phyloP scores from a whole-genome alignment of 2,888 invertebrate species.

The Mythimna impura region DNA sequence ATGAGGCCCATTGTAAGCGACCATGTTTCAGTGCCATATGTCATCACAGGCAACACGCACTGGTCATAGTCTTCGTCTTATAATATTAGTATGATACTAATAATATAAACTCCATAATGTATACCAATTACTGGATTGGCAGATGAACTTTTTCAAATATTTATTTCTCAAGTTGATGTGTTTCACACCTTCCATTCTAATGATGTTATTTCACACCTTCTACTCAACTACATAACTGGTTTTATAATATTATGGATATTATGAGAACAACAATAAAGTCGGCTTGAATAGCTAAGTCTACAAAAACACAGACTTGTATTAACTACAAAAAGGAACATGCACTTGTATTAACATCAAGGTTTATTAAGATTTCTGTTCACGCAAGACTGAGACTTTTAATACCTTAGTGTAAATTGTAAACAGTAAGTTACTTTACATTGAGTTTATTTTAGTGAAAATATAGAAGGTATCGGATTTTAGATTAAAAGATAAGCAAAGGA shows the following conservation, averaged over 20 bases:
- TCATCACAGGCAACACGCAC: too few relatives aligned
- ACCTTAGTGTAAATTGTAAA: slow-evolving; percentile 1
- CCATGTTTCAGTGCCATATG: too few relatives aligned
- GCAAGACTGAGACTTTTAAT: slow-evolving; percentile 14
- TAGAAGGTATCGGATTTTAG: not conserved
- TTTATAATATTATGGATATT: slow-evolving; percentile 1
- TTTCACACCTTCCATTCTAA: not conserved
- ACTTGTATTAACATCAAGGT: slow-evolving; percentile 15
- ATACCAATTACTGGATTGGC: not conserved
- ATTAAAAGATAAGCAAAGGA: not conserved
- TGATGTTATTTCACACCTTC: slow-evolving; percentile 4
- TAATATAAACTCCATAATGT: too few relatives aligned
- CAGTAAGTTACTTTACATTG: not conserved
- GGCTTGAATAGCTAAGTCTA: slow-evolving; percentile 1
- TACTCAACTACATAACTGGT: not conserved
- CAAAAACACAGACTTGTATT: not conserved
- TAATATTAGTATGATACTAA: too few relatives aligned
- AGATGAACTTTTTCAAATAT: slow-evolving; percentile 1
- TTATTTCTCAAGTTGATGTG: not conserved
- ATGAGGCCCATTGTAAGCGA: too few relatives aligned
- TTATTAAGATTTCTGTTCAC: slow-evolving; percentile 11
- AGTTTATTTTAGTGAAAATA: not conserved
- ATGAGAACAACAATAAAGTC: not conserved
- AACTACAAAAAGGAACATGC: slow-evolving; percentile 2
- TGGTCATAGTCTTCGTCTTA: too few relatives aligned